Percentiles rank a stretch among this genome's conserved stretches.
phyloP scores from a whole-genome alignment of 37 sponge, comb jelly and placozoan genomes.

The Aplysina aerophoba region DNA sequence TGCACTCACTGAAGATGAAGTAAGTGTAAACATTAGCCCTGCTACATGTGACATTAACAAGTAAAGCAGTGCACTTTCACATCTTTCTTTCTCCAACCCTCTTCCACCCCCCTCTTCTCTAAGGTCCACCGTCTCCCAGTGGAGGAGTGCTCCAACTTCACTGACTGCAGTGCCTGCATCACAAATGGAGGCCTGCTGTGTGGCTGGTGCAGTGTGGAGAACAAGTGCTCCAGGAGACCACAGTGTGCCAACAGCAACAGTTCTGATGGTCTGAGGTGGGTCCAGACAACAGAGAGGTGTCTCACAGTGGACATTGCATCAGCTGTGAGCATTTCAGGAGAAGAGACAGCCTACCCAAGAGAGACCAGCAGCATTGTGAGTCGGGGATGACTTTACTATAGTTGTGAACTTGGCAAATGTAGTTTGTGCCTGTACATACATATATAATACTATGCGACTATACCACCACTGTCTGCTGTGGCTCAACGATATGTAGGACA shows the following conservation, averaged over 20 bases:
- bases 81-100: neutral
- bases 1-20: constrained; percentile 30
- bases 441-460: no score
- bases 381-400: neutral
- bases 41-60: no score
- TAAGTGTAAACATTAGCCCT: constrained; percentile 9
- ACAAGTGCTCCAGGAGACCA: constrained; percentile 77
- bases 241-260: constrained; percentile 59
- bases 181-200: constrained; percentile 47
- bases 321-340: constrained; percentile 23
- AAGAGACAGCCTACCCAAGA: constrained; percentile 13
- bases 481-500: no score
- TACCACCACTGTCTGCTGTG: no score
- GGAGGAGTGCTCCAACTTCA: constrained; percentile 51
- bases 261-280: constrained; percentile 14
- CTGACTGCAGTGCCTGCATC: constrained; percentile 49
- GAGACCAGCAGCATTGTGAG: neutral
- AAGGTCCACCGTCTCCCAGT: constrained; percentile 52
- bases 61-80: no score
- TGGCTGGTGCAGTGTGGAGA: constrained; percentile 91
- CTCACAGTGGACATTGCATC: constrained; percentile 9
- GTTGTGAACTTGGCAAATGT: no score
- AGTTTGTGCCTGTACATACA: no score
- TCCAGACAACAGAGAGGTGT: neutral
- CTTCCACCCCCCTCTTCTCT: neutral